phyloP scores from a whole-genome alignment of 1,140 invertebrate species.

The Dryas iulia region DNA sequence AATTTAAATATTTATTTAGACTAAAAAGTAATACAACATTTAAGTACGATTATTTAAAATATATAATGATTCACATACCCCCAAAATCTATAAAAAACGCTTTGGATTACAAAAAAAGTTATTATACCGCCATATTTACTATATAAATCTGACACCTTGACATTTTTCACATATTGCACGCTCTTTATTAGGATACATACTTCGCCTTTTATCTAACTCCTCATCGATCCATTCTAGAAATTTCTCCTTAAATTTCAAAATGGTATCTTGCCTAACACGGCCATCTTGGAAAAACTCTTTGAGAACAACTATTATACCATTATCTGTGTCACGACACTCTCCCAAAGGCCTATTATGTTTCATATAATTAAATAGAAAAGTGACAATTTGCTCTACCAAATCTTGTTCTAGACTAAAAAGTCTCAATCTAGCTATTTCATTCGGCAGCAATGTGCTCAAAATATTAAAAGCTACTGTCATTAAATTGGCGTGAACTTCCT shows the following conservation, averaged over 20 bases:
- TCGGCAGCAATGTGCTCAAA: slow-evolving; percentile 53
- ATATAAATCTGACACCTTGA: slow-evolving; percentile 55
- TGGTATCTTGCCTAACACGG: slow-evolving; percentile 53
- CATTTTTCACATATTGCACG: slow-evolving; percentile 53
- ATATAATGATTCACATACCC: no score
- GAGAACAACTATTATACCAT: slow-evolving; percentile 56
- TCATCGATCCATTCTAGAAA: slow-evolving; percentile 49
- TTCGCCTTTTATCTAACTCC: slow-evolving; percentile 41
- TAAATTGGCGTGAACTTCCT: slow-evolving; percentile 58
- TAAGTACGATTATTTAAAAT: no score
- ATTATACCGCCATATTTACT: not conserved
- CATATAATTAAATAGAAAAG: slow-evolving; percentile 70
- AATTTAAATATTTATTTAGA: no score
- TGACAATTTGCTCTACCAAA: slow-evolving; percentile 61
- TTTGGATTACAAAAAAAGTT: not conserved
- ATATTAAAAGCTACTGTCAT: slow-evolving; percentile 67
- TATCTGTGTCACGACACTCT: slow-evolving; percentile 48
- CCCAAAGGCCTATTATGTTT: slow-evolving; percentile 64
- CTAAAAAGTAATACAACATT: no score
- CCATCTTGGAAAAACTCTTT: slow-evolving; percentile 75
- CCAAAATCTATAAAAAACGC: no score
- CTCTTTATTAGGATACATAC: slow-evolving; percentile 50
- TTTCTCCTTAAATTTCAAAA: slow-evolving; percentile 53
- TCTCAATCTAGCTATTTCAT: slow-evolving; percentile 55
- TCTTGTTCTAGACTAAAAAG: slow-evolving; percentile 66